Evolutionary conservation across 2,797 vertebrate species (phyloP).

Genomic region (Sebastes vulpes): DNA sequence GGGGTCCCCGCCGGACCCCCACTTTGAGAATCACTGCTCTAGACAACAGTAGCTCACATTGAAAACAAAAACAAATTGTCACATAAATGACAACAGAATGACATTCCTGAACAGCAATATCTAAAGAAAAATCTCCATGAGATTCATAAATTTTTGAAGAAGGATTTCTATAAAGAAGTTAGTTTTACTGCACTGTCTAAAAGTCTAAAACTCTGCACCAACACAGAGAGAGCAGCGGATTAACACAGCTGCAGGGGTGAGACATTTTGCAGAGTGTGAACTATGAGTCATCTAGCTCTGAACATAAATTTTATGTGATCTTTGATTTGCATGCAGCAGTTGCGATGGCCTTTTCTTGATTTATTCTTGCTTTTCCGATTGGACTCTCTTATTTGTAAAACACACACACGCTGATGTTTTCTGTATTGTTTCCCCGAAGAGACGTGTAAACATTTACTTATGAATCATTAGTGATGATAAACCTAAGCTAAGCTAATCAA

Average conservation of each 20-base stretch:
- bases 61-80: too few species aligned
- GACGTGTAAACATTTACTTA: slow-evolving; percentile 58
- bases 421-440: slow-evolving; percentile 5
- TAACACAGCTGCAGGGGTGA: slow-evolving; percentile 59
- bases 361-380: background rate
- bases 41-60: too few species aligned
- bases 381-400: slow-evolving; percentile 10
- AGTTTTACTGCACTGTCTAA: background rate
- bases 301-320: slow-evolving; percentile 15
- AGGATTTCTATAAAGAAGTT: background rate
- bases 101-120: too few species aligned
- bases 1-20: too few species aligned
- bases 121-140: too few species aligned
- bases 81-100: too few species aligned
- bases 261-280: slow-evolving; percentile 47
- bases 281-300: slow-evolving; percentile 40
- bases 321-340: slow-evolving; percentile 39
- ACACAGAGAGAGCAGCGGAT: slow-evolving; percentile 33
- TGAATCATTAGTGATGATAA: slow-evolving; percentile 50
- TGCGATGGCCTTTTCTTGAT: background rate
- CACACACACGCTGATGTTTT: slow-evolving; percentile 2
- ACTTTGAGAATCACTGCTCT: too few species aligned
- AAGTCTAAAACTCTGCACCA: slow-evolving; percentile 7
- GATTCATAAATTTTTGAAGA: too few species aligned
- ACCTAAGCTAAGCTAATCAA: slow-evolving; percentile 68